Conservation (phyloP, 2,113 vertebrate genomes). For the Sylvietta virens region DNA sequence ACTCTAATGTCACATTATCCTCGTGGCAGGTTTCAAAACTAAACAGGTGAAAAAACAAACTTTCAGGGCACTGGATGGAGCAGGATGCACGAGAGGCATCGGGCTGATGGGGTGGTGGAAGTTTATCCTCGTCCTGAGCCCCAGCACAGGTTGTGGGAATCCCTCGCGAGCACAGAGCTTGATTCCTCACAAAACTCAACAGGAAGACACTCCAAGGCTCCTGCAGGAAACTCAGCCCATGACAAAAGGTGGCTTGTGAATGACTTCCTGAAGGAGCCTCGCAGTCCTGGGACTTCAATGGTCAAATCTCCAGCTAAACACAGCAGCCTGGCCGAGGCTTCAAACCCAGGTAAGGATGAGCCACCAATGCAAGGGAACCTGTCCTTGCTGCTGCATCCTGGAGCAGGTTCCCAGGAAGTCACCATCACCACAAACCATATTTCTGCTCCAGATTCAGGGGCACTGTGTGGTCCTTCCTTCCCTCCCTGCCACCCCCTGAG, state of each 20-base stretch:
- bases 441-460: background rate
- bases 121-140: background rate
- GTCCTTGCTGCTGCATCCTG: background rate
- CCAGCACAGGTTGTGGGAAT: background rate
- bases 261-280: background rate
- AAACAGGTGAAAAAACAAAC: slow-evolving; percentile 67
- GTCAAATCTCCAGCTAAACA: background rate
- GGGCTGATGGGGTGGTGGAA: background rate
- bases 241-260: background rate
- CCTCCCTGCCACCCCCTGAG: too few species aligned
- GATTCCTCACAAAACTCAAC: background rate
- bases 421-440: background rate
- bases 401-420: background rate
- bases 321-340: background rate
- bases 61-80: background rate
- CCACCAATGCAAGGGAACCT: background rate
- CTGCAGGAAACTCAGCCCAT: background rate
- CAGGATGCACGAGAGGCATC: background rate
- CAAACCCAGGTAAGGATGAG: background rate
- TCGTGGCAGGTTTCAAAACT: slow-evolving; percentile 39
- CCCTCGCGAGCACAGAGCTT: background rate
- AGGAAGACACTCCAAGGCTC: background rate
- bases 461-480: background rate
- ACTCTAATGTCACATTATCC: slow-evolving; percentile 64
- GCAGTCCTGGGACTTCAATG: fast-evolving